A percentile compares a stretch with the other conserved stretches of the same genome.
phyloP scores from a whole-genome alignment of 2,113 vertebrate species.

The Diphyllodes magnificus region DNA sequence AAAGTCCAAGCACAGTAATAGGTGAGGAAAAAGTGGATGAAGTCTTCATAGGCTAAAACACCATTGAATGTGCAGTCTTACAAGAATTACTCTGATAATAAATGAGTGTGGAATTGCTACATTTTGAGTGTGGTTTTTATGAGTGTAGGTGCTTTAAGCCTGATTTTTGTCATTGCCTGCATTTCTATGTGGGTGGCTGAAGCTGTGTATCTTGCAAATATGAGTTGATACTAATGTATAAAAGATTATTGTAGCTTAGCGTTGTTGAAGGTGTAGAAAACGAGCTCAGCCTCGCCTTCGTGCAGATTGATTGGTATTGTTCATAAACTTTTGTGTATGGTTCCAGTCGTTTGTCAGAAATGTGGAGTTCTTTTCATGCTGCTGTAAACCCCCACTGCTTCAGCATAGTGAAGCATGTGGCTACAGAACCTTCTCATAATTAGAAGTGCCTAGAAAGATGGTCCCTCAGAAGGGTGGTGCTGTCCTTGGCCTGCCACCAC shows the following conservation, averaged over 20 bases:
- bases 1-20: slow-evolving; percentile 91
- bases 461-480: neutral
- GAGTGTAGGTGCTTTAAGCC: neutral
- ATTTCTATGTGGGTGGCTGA: neutral
- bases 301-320: neutral
- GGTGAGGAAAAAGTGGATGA: slow-evolving; percentile 69
- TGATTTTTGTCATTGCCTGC: neutral
- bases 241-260: neutral
- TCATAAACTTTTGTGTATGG: neutral
- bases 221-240: neutral
- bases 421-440: neutral
- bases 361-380: neutral
- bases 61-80: neutral
- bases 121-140: neutral
- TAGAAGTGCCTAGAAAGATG: neutral
- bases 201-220: neutral
- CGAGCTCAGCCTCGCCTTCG: neutral
- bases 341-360: neutral
- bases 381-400: neutral
- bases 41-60: neutral
- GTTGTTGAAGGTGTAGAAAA: neutral
- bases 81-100: neutral
- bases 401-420: neutral
- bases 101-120: neutral
- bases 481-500: neutral